These are phyloP conservation scores for Myotis yumanensis DNA, from an alignment of 2,113 vertebrate species.

Conservation along the genomic window DNA sequence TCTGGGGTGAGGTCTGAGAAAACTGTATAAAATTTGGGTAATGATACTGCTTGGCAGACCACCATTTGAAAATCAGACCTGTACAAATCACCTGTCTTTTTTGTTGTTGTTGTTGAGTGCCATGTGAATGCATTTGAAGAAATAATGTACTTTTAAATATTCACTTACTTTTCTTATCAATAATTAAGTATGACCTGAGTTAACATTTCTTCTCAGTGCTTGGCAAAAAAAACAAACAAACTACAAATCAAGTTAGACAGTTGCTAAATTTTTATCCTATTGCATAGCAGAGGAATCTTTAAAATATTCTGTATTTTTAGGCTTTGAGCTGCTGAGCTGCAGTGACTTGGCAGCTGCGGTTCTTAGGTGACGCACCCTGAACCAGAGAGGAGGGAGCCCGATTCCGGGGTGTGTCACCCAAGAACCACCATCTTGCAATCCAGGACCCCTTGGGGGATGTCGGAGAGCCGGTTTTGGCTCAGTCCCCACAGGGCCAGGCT, in stretches of 20 bases:
- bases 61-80: background rate
- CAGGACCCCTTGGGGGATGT: too few relatives aligned
- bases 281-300: background rate
- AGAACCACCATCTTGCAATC: too few relatives aligned
- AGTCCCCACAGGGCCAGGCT: too few relatives aligned
- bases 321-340: background rate
- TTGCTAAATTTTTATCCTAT: background rate
- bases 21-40: background rate
- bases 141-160: background rate
- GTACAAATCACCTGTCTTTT: background rate
- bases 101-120: background rate
- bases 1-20: background rate
- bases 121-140: background rate
- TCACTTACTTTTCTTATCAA: background rate
- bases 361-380: too few relatives aligned
- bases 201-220: background rate
- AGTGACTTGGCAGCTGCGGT: too few relatives aligned
- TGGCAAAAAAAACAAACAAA: background rate
- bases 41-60: background rate
- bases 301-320: slow-evolving; percentile 5
- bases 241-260: background rate
- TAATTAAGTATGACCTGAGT: background rate
- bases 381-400: too few relatives aligned
- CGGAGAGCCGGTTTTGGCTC: too few relatives aligned
- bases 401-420: fast-evolving